Conservation (phyloP, 2,888 invertebrate genomes). For the Chrysolina americana region DNA sequence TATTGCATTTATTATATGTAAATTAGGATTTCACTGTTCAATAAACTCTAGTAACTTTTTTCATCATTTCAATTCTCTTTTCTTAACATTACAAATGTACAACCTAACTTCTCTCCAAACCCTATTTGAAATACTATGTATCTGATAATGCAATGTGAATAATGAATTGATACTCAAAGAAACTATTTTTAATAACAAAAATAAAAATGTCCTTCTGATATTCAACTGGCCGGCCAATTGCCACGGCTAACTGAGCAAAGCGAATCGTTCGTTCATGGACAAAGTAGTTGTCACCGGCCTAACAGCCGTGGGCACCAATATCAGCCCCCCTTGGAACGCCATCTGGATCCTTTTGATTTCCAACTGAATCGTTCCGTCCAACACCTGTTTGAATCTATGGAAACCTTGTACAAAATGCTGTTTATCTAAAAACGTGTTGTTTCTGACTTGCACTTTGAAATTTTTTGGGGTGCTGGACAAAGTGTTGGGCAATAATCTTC, state of each 20-base stretch:
- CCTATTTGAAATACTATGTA: too few relatives aligned
- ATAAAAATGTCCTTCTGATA: not conserved
- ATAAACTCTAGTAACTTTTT: too few relatives aligned
- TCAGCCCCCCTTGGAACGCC: not conserved
- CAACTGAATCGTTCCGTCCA: conserved; percentile 51
- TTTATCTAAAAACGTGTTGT: conserved; percentile 34
- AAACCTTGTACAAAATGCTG: conserved; percentile 13
- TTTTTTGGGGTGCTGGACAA: conserved; percentile 36
- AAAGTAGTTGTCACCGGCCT: not conserved
- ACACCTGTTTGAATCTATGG: conserved; percentile 49
- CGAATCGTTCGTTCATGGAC: not conserved
- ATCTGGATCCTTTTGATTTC: conserved; percentile 54
- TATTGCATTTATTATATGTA: too few relatives aligned
- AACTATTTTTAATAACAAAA: not conserved
- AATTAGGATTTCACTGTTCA: too few relatives aligned
- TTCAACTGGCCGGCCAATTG: not conserved
- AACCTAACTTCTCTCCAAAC: not conserved
- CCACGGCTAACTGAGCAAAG: not conserved
- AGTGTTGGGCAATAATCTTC: conserved; percentile 23
- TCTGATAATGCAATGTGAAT: not conserved
- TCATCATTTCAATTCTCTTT: too few relatives aligned
- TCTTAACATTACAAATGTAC: too few relatives aligned
- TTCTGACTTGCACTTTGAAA: conserved; percentile 51
- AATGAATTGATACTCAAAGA: not conserved
- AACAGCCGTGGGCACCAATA: not conserved